These are phyloP conservation scores for Notodonta ziczac DNA, from an alignment of 2,888 invertebrate species.

Conservation along the genomic window DNA sequence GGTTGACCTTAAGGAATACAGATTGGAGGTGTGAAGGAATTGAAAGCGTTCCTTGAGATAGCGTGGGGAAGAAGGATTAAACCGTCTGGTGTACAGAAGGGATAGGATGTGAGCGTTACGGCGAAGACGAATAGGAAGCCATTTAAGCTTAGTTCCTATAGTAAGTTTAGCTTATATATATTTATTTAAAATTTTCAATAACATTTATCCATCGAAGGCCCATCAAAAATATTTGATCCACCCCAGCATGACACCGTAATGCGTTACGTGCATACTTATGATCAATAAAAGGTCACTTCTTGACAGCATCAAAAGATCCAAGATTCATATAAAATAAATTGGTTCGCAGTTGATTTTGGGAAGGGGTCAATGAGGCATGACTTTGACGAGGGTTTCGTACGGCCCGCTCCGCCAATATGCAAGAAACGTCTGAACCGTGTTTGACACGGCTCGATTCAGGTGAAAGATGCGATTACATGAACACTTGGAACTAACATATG, in stretches of 20 bases:
- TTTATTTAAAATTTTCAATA: too few relatives aligned
- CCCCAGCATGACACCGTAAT: background rate
- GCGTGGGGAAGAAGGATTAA: too few relatives aligned
- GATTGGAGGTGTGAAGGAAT: too few relatives aligned
- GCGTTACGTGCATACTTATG: conserved; percentile 34
- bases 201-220: too few relatives aligned
- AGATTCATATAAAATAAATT: conserved; percentile 83
- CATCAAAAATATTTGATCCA: background rate
- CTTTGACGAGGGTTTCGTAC: conserved; percentile 75
- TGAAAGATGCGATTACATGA: conserved; percentile 48
- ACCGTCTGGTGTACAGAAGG: too few relatives aligned
- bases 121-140: too few relatives aligned
- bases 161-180: too few relatives aligned
- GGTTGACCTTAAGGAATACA: too few relatives aligned
- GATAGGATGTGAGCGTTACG: too few relatives aligned
- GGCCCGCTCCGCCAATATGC: conserved; percentile 62
- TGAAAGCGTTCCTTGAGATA: too few relatives aligned
- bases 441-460: conserved; percentile 73
- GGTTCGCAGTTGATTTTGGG: conserved; percentile 75
- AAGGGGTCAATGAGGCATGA: conserved; percentile 79
- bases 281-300: conserved; percentile 63
- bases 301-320: conserved; percentile 72
- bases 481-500: conserved; percentile 21
- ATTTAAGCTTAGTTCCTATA: too few relatives aligned
- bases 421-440: conserved; percentile 67